Conservation (phyloP, 2,797 vertebrate species). For the Alexandromys oeconomus region DNA sequence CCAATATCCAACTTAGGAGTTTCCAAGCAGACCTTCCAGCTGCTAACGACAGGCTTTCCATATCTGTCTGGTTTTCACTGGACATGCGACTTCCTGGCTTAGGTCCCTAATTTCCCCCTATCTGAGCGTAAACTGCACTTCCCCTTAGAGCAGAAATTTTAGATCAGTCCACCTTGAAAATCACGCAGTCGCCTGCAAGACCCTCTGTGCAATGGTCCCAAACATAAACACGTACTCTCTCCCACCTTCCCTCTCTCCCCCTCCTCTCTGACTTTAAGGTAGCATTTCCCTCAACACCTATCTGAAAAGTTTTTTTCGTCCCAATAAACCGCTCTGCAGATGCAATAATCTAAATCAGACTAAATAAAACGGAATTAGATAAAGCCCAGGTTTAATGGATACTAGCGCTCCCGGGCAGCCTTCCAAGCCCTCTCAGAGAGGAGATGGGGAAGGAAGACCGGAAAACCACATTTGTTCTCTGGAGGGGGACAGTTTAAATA, state of each 20-base stretch:
- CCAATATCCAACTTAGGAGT: background rate
- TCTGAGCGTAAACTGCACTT: background rate
- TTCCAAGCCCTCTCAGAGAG: too few relatives aligned
- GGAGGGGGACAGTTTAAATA: too few relatives aligned
- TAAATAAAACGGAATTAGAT: too few relatives aligned
- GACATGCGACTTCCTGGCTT: background rate
- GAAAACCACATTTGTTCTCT: too few relatives aligned
- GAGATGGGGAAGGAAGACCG: too few relatives aligned
- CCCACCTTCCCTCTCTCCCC: fast-evolving
- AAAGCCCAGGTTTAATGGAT: too few relatives aligned
- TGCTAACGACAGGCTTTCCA: background rate
- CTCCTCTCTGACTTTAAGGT: background rate
- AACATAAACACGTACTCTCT: background rate
- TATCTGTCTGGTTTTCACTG: background rate
- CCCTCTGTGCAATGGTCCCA: background rate
- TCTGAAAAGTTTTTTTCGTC: too few relatives aligned
- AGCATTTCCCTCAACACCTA: background rate
- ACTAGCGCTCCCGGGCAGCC: too few relatives aligned
- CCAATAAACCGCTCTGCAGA: too few relatives aligned
- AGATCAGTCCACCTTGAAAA: background rate
- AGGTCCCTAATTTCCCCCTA: background rate
- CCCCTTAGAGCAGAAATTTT: background rate
- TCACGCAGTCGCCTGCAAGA: background rate
- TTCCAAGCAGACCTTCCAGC: background rate
- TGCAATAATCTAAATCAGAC: too few relatives aligned